These are phyloP conservation scores for Aphidius gifuensis DNA, from an alignment of 1,140 invertebrate genomes.

Conservation along the genomic window DNA sequence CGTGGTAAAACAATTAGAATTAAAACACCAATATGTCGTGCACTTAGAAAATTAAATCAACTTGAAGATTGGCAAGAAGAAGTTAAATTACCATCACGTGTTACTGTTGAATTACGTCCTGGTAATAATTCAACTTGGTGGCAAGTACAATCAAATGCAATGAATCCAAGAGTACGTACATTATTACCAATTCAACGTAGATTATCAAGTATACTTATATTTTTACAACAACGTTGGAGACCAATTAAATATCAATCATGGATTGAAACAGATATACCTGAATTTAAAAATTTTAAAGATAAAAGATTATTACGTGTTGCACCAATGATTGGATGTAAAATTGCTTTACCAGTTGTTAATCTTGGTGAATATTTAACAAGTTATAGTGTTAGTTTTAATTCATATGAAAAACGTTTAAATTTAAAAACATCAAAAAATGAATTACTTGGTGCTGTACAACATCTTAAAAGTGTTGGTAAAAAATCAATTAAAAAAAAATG, in stretches of 20 bases:
- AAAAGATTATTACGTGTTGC: constrained; percentile 51
- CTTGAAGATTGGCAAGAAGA: constrained; percentile 80
- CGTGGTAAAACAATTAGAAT: constrained; percentile 84
- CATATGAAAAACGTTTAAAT: constrained; percentile 68
- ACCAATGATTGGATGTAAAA: constrained; percentile 57
- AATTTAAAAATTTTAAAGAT: constrained; percentile 33
- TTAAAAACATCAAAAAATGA: constrained; percentile 51
- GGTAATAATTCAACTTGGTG: constrained; percentile 76
- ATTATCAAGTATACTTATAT: constrained; percentile 70
- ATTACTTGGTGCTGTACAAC: constrained; percentile 47
- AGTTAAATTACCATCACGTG: constrained; percentile 75
- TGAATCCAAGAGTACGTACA: constrained; percentile 83
- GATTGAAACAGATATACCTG: constrained; percentile 37
- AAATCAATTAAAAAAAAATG: constrained; percentile 51
- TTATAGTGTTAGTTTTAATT: constrained; percentile 70
- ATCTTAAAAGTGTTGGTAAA: constrained; percentile 48
- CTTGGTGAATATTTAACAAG: constrained; percentile 71
- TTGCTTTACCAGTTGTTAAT: constrained; percentile 68
- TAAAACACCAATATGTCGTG: constrained; percentile 88
- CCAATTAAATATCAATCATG: constrained; percentile 57
- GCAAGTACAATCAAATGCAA: constrained; percentile 78
- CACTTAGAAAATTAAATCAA: constrained; percentile 81
- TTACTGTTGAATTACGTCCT: constrained; percentile 75
- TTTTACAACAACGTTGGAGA: constrained; percentile 76
- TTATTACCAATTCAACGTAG: constrained; percentile 74